These are phyloP conservation scores for Haliclystus octoradiatus DNA, from an alignment of 30 jellyfish, hydroid and myxozoan genomes.

Conservation along the genomic window DNA sequence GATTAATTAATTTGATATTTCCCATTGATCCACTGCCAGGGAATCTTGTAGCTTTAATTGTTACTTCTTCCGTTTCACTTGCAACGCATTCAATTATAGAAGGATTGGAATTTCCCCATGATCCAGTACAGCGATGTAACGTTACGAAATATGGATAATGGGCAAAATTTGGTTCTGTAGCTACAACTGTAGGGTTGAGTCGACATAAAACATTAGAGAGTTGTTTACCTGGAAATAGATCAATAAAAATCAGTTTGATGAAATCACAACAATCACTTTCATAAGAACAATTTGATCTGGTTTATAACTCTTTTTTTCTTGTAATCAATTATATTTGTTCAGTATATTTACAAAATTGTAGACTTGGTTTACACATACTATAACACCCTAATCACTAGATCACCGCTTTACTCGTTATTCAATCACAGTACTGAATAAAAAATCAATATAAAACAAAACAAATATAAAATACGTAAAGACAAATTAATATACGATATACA, in stretches of 20 bases:
- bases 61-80: not conserved
- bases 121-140: conserved; percentile 60
- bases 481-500: too few relatives aligned
- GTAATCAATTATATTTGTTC: too few relatives aligned
- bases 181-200: conserved; percentile 32
- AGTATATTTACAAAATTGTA: too few relatives aligned
- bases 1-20: conserved; percentile 5
- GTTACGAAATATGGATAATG: conserved; percentile 54
- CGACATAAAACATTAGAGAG: conserved; percentile 18
- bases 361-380: too few relatives aligned
- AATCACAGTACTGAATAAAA: too few relatives aligned
- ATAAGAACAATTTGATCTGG: too few relatives aligned
- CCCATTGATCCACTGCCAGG: not conserved
- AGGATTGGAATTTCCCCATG: conserved; percentile 32
- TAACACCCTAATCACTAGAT: too few relatives aligned
- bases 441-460: too few relatives aligned
- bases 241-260: not conserved
- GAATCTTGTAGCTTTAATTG: not conserved
- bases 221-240: not conserved
- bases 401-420: too few relatives aligned
- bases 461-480: too few relatives aligned
- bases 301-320: too few relatives aligned
- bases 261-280: not conserved
- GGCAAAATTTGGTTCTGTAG: conserved; percentile 23
- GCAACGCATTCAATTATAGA: conserved; percentile 30